Percentiles rank a stretch among this genome's conserved stretches.
Conservation (phyloP, 1,140 invertebrate genomes). For the Drosophila bocki region DNA sequence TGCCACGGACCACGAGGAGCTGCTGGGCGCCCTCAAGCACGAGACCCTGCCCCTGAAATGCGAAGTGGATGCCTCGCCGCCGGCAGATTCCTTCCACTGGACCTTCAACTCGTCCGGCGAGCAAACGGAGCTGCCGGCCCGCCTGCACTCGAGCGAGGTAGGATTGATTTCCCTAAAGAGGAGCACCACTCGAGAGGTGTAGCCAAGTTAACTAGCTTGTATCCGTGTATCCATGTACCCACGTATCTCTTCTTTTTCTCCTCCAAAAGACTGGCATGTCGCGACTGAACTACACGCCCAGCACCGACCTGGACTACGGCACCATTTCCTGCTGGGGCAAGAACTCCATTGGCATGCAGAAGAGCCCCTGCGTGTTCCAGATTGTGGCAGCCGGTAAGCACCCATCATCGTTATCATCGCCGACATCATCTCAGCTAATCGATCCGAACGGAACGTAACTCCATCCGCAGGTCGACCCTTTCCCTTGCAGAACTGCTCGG, state of each 20-base stretch:
- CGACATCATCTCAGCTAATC: constrained; percentile 4
- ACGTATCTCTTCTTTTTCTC: constrained; percentile 12
- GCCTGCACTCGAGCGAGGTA: constrained; percentile 88
- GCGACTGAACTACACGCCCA: constrained; percentile 93
- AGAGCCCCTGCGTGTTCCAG: constrained; percentile 94
- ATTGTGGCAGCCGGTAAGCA: constrained; percentile 89
- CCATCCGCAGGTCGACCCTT: constrained; percentile 91
- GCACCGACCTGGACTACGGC: constrained; percentile 94
- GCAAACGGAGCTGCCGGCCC: constrained; percentile 90
- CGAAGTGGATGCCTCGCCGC: constrained; percentile 94
- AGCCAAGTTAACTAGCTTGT: constrained; percentile 4
- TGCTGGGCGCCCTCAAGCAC: constrained; percentile 93
- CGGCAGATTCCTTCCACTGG: constrained; percentile 93
- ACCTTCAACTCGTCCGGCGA: constrained; percentile 95
- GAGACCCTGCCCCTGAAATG: constrained; percentile 93
- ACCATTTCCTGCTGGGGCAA: constrained; percentile 93
- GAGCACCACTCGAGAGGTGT: constrained; percentile 10
- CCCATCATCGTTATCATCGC: neutral
- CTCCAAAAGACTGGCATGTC: constrained; percentile 87
- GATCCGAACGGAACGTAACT: constrained; percentile 9
- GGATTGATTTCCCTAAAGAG: constrained; percentile 28
- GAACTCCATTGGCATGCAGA: constrained; percentile 93
- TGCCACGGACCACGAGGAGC: constrained; percentile 90
- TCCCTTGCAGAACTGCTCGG: constrained; percentile 93
- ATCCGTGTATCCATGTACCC: constrained; percentile 15